Percentiles rank a stretch among this genome's conserved stretches.
Conservation (phyloP, 2,113 vertebrate species). For the Bettongia penicillata region DNA sequence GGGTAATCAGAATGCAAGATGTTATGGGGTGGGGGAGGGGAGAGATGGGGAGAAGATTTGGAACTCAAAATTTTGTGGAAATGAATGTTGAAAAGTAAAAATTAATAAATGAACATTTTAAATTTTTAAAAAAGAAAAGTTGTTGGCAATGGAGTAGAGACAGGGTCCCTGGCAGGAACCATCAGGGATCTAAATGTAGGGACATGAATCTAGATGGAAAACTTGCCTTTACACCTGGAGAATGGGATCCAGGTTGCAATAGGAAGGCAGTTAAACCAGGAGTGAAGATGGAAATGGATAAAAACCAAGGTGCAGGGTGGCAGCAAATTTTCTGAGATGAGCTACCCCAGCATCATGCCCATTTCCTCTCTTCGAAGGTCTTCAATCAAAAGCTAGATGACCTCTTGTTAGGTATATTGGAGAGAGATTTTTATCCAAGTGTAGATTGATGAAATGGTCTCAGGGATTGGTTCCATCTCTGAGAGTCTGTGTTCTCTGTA, state of each 20-base stretch:
- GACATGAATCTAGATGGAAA: not conserved
- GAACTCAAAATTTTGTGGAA: too few species aligned
- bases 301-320: not conserved
- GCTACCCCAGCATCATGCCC: not conserved
- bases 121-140: too few species aligned
- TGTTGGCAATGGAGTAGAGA: not conserved
- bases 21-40: too few species aligned
- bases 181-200: not conserved
- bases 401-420: not conserved
- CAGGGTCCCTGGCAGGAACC: not conserved
- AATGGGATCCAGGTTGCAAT: not conserved
- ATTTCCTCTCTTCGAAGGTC: not conserved
- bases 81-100: too few species aligned
- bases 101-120: too few species aligned
- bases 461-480: not conserved
- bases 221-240: not conserved
- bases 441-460: not conserved
- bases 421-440: not conserved
- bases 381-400: not conserved
- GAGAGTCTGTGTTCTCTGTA: not conserved
- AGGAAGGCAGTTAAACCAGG: not conserved
- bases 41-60: too few species aligned
- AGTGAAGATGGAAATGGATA: not conserved
- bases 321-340: not conserved
- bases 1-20: too few species aligned